Percentiles rank a stretch among this genome's conserved stretches.
These are phyloP conservation scores for Anabacerthia variegaticeps DNA, from an alignment of 2,797 vertebrate species.

Conservation along the genomic window DNA sequence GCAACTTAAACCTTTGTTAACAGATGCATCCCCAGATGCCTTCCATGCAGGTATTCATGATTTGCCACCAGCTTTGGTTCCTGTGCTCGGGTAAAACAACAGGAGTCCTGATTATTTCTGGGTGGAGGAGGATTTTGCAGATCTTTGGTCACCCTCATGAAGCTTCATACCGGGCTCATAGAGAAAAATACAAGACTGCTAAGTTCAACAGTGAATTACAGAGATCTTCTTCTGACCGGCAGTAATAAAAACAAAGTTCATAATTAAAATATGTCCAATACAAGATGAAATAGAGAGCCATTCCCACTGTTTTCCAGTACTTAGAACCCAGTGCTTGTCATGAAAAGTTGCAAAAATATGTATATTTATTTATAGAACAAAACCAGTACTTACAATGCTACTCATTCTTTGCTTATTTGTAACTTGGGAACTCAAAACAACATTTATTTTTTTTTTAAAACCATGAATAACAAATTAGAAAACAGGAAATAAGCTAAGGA, in stretches of 20 bases:
- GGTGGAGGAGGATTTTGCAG: not conserved
- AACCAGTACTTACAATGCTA: not conserved
- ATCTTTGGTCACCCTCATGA: not conserved
- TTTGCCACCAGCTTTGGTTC: not conserved
- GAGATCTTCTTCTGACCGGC: not conserved
- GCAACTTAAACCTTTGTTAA: not conserved
- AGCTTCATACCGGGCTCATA: not conserved
- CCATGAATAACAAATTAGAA: not conserved
- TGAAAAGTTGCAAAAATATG: not conserved
- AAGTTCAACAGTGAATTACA: not conserved
- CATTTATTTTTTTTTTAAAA: not conserved
- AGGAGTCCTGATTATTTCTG: not conserved
- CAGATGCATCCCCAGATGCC: not conserved
- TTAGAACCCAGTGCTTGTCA: not conserved
- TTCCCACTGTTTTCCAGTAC: not conserved
- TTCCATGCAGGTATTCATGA: not conserved
- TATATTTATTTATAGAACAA: not conserved
- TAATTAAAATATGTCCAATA: not conserved
- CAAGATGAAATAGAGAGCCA: not conserved
- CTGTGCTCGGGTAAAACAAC: not conserved
- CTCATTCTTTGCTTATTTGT: not conserved
- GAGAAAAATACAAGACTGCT: not conserved
- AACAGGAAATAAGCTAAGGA: not conserved
- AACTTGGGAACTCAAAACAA: not conserved
- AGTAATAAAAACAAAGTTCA: not conserved